These are phyloP conservation scores for Spilarctia lutea DNA, from an alignment of 2,888 invertebrate species.

Conservation along the genomic window DNA sequence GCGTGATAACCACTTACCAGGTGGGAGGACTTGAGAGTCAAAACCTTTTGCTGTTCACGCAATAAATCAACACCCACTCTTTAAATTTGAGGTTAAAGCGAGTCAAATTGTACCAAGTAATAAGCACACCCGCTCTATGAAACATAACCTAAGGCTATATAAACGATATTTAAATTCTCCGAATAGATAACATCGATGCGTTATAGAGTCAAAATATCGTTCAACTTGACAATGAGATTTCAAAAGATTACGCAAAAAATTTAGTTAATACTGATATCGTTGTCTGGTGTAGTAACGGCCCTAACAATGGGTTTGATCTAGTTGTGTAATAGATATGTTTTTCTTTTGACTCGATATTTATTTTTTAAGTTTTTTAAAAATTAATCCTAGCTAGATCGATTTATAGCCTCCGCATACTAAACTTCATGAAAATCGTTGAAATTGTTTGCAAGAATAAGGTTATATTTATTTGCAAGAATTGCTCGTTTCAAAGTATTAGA, in stretches of 20 bases:
- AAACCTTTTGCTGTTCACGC: conserved; percentile 26
- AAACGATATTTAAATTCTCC: conserved; percentile 36
- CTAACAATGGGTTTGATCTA: conserved; percentile 8
- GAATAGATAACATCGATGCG: conserved; percentile 42
- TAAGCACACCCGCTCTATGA: conserved; percentile 31
- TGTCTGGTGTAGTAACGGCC: conserved; percentile 7
- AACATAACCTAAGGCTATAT: conserved; percentile 36
- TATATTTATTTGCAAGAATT: no score
- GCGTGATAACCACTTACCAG: neutral
- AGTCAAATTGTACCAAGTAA: conserved; percentile 37
- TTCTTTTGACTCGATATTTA: no score
- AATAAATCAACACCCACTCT: conserved; percentile 51
- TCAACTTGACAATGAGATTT: conserved; percentile 58
- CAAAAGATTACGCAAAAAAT: conserved; percentile 50
- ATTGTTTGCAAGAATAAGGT: no score
- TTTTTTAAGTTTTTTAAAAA: no score
- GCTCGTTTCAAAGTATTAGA: no score
- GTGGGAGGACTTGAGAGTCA: conserved; percentile 19
- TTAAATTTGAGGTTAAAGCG: conserved; percentile 44
- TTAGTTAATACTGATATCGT: conserved; percentile 52
- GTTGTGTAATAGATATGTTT: conserved; percentile 5
- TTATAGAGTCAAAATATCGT: conserved; percentile 49
- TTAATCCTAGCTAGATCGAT: no score
- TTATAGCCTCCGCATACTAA: no score
- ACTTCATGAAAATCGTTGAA: no score